These are phyloP conservation scores for Desmophyllum pertusum DNA, from an alignment of 92 coral and sea anemone genomes.

Conservation along the genomic window DNA sequence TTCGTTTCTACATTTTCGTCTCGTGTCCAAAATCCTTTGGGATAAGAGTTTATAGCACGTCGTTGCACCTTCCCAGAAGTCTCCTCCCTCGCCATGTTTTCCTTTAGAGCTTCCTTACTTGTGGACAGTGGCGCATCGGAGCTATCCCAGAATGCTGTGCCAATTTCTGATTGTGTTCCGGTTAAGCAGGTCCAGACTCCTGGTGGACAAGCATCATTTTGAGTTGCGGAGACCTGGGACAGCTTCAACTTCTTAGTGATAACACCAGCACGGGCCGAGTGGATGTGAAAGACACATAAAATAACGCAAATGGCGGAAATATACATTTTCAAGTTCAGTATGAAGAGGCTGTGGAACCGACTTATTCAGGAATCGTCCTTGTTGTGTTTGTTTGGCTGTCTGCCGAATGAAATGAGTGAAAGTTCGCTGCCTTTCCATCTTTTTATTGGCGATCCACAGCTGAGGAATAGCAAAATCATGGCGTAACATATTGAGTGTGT, in stretches of 20 bases:
- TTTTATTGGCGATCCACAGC: background rate
- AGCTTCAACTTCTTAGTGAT: background rate
- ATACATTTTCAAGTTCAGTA: background rate
- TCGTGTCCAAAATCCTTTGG: no score
- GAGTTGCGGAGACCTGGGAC: background rate
- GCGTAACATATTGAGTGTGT: no score
- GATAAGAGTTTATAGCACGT: no score
- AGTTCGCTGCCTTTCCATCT: background rate
- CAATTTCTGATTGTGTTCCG: background rate
- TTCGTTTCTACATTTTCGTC: no score
- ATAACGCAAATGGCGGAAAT: background rate
- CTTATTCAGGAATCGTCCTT: background rate
- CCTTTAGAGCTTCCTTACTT: no score
- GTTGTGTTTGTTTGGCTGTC: background rate
- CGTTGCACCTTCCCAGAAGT: background rate
- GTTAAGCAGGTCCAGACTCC: constrained; percentile 9
- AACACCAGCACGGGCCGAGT: background rate
- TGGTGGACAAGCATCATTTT: background rate
- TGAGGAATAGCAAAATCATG: background rate
- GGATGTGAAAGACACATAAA: background rate
- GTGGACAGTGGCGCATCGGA: no score
- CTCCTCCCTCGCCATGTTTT: no score
- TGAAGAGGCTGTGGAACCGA: no score
- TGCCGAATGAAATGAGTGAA: background rate
- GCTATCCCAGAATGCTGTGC: no score